These are phyloP conservation scores for Mormyrus proboscirostris DNA, from an alignment of 2,797 vertebrate genomes.

Conservation along the genomic window DNA sequence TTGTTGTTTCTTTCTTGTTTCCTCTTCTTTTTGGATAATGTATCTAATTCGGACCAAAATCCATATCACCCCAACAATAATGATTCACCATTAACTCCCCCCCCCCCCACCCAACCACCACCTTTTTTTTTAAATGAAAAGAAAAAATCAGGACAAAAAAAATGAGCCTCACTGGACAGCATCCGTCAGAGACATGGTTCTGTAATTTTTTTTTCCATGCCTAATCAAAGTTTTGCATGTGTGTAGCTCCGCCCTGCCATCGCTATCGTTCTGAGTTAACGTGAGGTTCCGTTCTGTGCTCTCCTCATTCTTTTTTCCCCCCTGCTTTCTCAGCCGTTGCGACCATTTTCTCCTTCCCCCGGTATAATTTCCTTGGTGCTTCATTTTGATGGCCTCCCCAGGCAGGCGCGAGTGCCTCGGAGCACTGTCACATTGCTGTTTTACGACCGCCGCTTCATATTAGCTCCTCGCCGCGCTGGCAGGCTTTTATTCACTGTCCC, in stretches of 20 bases:
- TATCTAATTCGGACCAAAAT: background rate
- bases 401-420: constrained; percentile 35
- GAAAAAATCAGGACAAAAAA: background rate
- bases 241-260: constrained; percentile 23
- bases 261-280: constrained; percentile 40
- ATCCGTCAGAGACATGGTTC: background rate
- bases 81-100: background rate
- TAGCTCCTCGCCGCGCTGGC: constrained; percentile 41
- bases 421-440: constrained; percentile 42
- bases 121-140: background rate
- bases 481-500: constrained; percentile 35
- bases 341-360: constrained; percentile 32
- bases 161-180: background rate
- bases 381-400: constrained; percentile 43
- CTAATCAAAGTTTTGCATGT: background rate
- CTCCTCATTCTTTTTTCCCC: constrained; percentile 19
- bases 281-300: constrained; percentile 40
- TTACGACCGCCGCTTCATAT: constrained; percentile 45
- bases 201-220: background rate
- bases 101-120: too few relatives aligned
- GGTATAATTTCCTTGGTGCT: constrained; percentile 45
- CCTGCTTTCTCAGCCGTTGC: constrained; percentile 19
- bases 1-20: background rate
- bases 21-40: background rate
- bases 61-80: background rate